Evolutionary conservation across 2,797 vertebrate genomes (phyloP).

Genomic region (Halcyon chelicuti): DNA sequence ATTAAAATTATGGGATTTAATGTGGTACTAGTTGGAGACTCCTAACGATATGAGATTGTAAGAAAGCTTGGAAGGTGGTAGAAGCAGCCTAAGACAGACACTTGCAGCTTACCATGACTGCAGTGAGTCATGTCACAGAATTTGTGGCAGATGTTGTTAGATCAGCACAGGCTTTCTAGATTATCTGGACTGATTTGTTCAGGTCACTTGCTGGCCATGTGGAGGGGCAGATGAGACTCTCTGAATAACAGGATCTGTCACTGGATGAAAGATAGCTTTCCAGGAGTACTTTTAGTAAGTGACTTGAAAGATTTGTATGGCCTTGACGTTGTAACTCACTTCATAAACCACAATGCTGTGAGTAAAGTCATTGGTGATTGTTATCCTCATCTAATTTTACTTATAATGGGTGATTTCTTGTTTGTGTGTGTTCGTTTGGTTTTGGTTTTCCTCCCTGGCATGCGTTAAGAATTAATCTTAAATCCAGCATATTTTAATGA

Average conservation of each 20-base stretch:
- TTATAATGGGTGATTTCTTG: neutral
- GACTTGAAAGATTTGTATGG: neutral
- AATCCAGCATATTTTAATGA: neutral
- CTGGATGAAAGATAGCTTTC: neutral
- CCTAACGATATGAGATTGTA: neutral
- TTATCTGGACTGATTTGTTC: slow-evolving; percentile 29
- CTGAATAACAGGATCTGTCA: neutral
- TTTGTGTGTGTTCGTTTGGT: no score
- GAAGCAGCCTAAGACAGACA: neutral
- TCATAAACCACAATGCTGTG: neutral
- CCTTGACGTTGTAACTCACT: neutral
- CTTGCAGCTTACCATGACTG: neutral
- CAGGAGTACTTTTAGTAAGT: neutral
- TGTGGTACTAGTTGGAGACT: neutral
- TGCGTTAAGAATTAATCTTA: neutral
- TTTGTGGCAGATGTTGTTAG: slow-evolving; percentile 44
- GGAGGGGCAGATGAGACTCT: neutral
- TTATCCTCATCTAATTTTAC: neutral
- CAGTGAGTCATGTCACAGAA: neutral
- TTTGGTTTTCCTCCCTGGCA: neutral
- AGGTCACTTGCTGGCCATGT: neutral
- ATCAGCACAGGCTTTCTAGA: slow-evolving; percentile 7
- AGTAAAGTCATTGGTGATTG: neutral
- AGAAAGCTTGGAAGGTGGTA: neutral
- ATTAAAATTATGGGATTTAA: neutral